Evolutionary conservation across 2,797 vertebrate species (phyloP).

Genomic region (Erpetoichthys calabaricus): DNA sequence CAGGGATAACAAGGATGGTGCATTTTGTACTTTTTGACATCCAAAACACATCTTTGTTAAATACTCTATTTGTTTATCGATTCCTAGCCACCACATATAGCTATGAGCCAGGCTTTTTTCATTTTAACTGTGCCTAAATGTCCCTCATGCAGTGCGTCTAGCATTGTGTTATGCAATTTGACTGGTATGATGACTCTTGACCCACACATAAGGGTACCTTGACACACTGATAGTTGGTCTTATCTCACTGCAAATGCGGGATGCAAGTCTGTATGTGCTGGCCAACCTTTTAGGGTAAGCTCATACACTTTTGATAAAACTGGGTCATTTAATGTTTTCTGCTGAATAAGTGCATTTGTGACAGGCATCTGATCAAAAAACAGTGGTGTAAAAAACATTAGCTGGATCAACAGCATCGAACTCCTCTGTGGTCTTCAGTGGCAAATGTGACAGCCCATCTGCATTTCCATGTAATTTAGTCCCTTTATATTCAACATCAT

Average conservation of each 20-base stretch:
- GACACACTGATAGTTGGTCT: conserved; percentile 16
- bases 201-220: background rate
- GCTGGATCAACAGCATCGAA: conserved; percentile 11
- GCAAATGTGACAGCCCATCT: conserved; percentile 17
- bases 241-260: conserved; percentile 12
- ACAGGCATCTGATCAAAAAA: conserved; percentile 22
- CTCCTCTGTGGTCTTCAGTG: conserved; percentile 18
- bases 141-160: too few relatives aligned
- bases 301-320: conserved; percentile 21
- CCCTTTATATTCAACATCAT: background rate
- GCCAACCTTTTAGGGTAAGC: conserved; percentile 28
- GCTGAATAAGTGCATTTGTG: conserved; percentile 25
- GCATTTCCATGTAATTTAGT: background rate
- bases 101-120: conserved; percentile 25
- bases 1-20: too few relatives aligned
- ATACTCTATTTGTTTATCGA: conserved; percentile 24
- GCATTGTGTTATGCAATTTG: conserved; percentile 19
- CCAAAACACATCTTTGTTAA: too few relatives aligned
- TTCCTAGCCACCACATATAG: conserved; percentile 27
- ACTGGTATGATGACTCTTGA: conserved; percentile 14
- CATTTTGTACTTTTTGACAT: too few relatives aligned
- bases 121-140: conserved; percentile 16
- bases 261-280: conserved; percentile 10
- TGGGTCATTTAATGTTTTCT: conserved; percentile 17
- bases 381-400: conserved; percentile 16